These are phyloP conservation scores for Popillia japonica DNA, from an alignment of 1,140 invertebrate genomes.

Conservation along the genomic window DNA sequence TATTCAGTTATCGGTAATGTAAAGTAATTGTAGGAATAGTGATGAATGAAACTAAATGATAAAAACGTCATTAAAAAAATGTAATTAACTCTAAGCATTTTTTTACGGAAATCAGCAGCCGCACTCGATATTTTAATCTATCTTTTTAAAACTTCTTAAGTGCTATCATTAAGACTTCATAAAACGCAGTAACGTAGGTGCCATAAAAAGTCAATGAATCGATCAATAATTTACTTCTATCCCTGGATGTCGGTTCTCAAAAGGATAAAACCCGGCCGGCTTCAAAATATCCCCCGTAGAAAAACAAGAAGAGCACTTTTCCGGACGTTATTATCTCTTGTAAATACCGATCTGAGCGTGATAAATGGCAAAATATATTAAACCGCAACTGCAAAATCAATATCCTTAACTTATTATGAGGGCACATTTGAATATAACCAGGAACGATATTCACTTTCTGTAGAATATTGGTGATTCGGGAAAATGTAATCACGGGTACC, in stretches of 20 bases:
- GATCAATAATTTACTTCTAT: neutral
- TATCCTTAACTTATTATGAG: neutral
- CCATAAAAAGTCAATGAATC: neutral
- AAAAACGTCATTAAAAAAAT: neutral
- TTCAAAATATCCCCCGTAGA: neutral
- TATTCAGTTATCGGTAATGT: neutral
- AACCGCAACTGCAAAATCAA: slow-evolving; percentile 10
- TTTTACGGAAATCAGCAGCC: too few relatives aligned
- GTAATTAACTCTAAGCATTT: neutral
- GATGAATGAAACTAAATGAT: neutral
- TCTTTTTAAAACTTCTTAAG: neutral
- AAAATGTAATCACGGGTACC: neutral
- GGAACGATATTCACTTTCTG: neutral
- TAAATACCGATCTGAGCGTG: neutral
- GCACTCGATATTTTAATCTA: too few relatives aligned
- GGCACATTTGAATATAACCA: neutral
- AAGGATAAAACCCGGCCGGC: neutral
- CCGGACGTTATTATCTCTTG: neutral
- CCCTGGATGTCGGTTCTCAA: neutral
- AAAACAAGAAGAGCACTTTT: slow-evolving; percentile 8
- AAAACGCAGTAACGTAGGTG: neutral
- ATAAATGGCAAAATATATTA: slow-evolving; percentile 8
- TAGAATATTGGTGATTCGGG: neutral
- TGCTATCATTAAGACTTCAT: neutral
- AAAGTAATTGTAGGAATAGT: neutral